Evolutionary conservation across 2,113 vertebrate genomes (phyloP), one percentile per base, ranked within the genome.

Genomic region (Labrus mixtus): DNA sequence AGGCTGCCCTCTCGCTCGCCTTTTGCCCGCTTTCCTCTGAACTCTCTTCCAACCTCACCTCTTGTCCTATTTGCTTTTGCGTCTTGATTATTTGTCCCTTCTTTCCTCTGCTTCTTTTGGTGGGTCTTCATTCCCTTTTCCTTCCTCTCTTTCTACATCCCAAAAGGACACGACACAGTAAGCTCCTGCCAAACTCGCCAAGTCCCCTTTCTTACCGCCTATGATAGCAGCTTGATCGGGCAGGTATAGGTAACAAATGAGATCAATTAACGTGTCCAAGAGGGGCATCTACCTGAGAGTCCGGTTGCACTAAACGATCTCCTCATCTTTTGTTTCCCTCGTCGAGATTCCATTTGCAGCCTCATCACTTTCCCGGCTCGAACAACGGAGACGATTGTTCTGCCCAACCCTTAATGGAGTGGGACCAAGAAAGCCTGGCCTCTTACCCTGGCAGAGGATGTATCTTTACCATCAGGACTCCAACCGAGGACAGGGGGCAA

Each of bases 221-320:
- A 94, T 92, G 95, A 97, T 96, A 96, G 95, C 92, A 91, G 93
- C 95, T 95, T 93, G 94, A 97, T 96, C 95, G 94, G 94, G 91
- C 93, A 94, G 95, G 95, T 96, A 97, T 96, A 95, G 94, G 96
- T 97, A 97, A 97, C 97, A 97, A 97, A 97, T 97, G 93, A 97
- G 95, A 96, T 96, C 96, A 97, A 98, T 98, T 98, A 97, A 97
- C 95, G 94, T 94, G 96, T 95, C 95, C 88, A 89, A 91, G 92
- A 95, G 93, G 95, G 95, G 95, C 96, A 96, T 95, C 96, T 96
- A 95, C 94, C 92, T 56, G 69, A 90, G 96, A 91, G 92, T 99
- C 94, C 79, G 93, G 95, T 98, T 98, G 93, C 97, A 95, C 89
- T 91, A 94, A 96, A 93, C 94, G 90, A 96, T 96, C 96, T 95